A percentile compares a stretch with the other conserved stretches of the same genome.
Conservation (phyloP, 2,888 invertebrate species). For the Yponomeuta evonymella region DNA sequence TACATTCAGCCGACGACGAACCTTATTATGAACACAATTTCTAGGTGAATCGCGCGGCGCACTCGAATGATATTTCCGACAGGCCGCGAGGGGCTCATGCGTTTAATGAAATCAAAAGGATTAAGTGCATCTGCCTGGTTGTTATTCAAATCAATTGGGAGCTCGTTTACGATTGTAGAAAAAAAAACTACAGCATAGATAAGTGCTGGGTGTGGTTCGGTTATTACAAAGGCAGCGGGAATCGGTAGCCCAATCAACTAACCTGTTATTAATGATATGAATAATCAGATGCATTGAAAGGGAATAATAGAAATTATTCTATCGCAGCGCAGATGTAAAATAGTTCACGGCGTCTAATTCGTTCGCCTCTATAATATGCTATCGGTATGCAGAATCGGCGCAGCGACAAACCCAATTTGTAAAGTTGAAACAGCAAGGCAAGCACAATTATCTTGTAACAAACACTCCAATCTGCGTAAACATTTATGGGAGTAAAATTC, state of each 20-base stretch:
- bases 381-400: background rate
- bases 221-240: constrained; percentile 64
- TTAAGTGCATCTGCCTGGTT: constrained; percentile 76
- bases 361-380: background rate
- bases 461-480: constrained; percentile 32
- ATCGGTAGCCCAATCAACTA: constrained; percentile 65
- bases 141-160: constrained; percentile 75
- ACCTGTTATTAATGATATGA: constrained; percentile 56
- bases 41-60: constrained; percentile 50
- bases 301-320: constrained; percentile 1
- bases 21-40: constrained; percentile 54
- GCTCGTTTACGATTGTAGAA: constrained; percentile 75
- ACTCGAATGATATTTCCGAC: constrained; percentile 75
- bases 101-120: constrained; percentile 76
- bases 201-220: constrained; percentile 69
- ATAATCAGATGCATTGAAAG: constrained; percentile 27
- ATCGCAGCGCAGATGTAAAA: constrained; percentile 15
- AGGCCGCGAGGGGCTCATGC: constrained; percentile 70
- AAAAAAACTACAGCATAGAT: constrained; percentile 75
- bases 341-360: background rate
- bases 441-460: constrained; percentile 17
- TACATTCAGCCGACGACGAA: constrained; percentile 39
- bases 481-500: constrained; percentile 45
- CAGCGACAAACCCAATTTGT: background rate
- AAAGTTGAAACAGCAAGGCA: background rate